Evolutionary conservation across 2,888 invertebrate genomes (phyloP), one percentile per base, ranked within the genome.

Genomic region (Parochlus steinenii): DNA sequence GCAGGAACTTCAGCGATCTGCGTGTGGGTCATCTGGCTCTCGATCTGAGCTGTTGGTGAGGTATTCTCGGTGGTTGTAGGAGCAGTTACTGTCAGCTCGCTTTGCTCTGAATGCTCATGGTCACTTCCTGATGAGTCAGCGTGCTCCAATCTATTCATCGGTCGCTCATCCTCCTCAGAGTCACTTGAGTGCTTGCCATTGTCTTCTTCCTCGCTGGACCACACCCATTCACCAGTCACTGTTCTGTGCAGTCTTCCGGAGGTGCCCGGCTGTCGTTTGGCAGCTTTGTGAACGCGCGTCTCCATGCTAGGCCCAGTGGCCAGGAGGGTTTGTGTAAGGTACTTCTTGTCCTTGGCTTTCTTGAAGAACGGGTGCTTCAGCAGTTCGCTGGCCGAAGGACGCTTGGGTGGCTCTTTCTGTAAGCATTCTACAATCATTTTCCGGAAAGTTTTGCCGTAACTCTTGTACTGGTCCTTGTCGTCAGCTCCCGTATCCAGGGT

Each of bases 341-440:
- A 87, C 52, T 79, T 83, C 51, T 79, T 80, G 54, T 89, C 89
- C 58, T 95, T 97, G 7, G 93, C 87, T 60, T 97, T 97, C 56
- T 86, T 92, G 62, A 98, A 95, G 59, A 98, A 98, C 3, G 90
- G 86, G 60, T 97, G 89, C 58, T 95, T 97, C 37, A 99, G 62
- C 32, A 98, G 63, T 56, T 97, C 95, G 23, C 85, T 81, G 12
- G 98, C 95, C 0, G 93, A 83, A 6, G 97, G 95, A 62, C 90
- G 71, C 55, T 89, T 92, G 1, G 80, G 69, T 1, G 93, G 89
- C 51, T 93, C 92, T 54, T 95, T 95, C 61, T 92, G 92, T 43
- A 98, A 67, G 57, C 97, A 98, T 53, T 95, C 95, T 8, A 80
- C 69, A 42, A 98, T 85, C 81, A 98, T 85, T 64, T 92, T 93